Evolutionary conservation across 64 coral and sea anemone genomes (phyloP).

Genomic region (Astreopora myriophthalma): DNA sequence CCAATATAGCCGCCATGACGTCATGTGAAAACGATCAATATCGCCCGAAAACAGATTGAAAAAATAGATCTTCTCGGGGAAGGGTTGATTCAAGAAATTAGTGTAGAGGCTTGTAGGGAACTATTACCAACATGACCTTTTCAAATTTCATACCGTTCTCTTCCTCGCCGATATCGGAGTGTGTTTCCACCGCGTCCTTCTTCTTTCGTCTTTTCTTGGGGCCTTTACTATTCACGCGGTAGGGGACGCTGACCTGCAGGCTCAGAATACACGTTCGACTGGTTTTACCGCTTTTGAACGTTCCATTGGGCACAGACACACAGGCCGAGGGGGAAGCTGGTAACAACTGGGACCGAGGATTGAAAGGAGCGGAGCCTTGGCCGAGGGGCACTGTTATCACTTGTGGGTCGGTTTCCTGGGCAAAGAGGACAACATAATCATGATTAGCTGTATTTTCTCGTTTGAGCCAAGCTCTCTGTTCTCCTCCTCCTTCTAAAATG

Average conservation of each 20-base stretch:
- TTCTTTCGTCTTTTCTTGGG: conserved; percentile 40
- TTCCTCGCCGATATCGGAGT: background rate
- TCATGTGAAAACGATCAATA: no score
- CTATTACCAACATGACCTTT: background rate
- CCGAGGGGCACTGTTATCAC: conserved; percentile 81
- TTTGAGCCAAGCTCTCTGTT: no score
- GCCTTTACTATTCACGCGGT: conserved; percentile 58
- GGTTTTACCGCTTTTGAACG: conserved; percentile 74
- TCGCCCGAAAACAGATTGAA: no score
- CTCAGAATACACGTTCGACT: conserved; percentile 88
- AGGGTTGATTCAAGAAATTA: no score
- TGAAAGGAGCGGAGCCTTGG: conserved; percentile 83
- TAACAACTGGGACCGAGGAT: conserved; percentile 87
- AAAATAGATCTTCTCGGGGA: no score
- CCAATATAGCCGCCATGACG: no score
- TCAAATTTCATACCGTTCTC: background rate
- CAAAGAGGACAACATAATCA: background rate
- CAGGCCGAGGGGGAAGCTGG: conserved; percentile 74
- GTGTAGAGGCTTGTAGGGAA: no score
- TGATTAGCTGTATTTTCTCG: background rate
- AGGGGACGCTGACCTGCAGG: conserved; percentile 86
- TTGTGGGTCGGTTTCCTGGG: conserved; percentile 82
- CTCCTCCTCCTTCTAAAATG: no score
- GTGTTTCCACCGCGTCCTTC: conserved; percentile 10
- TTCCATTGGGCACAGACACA: conserved; percentile 80